Base-by-base conservation (phyloP, 2,797 vertebrate genomes). In the Paguma larvata region DNA sequence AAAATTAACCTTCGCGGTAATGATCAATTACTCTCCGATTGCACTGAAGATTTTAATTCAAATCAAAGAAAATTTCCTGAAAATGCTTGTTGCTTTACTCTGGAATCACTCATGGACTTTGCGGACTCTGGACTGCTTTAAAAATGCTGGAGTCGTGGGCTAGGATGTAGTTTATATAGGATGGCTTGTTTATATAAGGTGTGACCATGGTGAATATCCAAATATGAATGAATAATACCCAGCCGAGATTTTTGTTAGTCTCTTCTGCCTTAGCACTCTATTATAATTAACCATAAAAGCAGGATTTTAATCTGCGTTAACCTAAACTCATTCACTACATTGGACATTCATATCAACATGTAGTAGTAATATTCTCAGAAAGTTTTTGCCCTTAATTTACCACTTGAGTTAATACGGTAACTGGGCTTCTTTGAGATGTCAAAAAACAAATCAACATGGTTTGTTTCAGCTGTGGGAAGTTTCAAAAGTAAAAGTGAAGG, bases 371-470 rank as follows among this genome's bases (percentile, higher is more conserved):
- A 67, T 23, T 88, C 70, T 72, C n/a, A 68, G 63, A 68, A 95
- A 97, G 79, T 97, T 94, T 82, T 98, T 96, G 97, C 88, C 94
- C 30, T 92, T 97, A 94, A 92, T 89, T 97, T 94, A 98, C 93
- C 94, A 97, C 80, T 98, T 95, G 88, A 41, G 92, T 98, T 98
- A 98, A 98, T 98, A 98, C 96, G 94, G 97, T 89, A 98, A 98
- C 94, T 70, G 79, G 21, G 90, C 46, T 97, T 97, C 91, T 97
- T 95, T 95, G 93, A 98, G 93, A 91, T 95, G 84, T 97, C 56
- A 92, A 65, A 95, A 86, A 78, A 93, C 67, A 96, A 84, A 86
- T 53, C 78, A 62, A 48, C 88, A 92, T 97, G 75, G 46, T 79
- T 97, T 97, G 34, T 84, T 80, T 95, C 86, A 84, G 70, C 65